phyloP scores from a whole-genome alignment of 2,113 vertebrate genomes.

The Xiphophorus couchianus region DNA sequence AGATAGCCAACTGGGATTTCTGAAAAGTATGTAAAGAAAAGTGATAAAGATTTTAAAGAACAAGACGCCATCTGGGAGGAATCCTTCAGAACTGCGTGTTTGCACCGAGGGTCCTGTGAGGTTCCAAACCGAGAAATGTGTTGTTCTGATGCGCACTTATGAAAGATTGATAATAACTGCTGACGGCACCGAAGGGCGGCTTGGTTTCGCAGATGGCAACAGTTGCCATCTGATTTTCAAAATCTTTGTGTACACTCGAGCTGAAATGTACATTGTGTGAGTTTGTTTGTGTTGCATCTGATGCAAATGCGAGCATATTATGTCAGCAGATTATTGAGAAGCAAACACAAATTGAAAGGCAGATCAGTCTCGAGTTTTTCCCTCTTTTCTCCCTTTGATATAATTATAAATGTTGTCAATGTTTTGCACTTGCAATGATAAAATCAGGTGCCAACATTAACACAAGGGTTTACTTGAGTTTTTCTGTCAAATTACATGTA shows the following conservation, averaged over 20 bases:
- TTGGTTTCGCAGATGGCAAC: not conserved
- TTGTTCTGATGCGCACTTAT: not conserved
- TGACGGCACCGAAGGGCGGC: not conserved
- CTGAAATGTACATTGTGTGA: not conserved
- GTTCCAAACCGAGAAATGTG: too few relatives aligned
- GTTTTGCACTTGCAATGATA: not conserved
- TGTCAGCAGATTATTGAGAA: not conserved
- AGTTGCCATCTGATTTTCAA: not conserved
- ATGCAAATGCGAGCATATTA: not conserved
- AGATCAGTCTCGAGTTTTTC: not conserved
- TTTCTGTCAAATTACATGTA: too few relatives aligned
- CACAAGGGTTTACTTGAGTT: too few relatives aligned
- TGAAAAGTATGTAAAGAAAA: not conserved
- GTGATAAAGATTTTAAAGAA: not conserved
- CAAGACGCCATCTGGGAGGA: not conserved
- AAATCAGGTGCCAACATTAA: too few relatives aligned
- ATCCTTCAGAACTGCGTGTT: not conserved
- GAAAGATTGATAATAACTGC: not conserved
- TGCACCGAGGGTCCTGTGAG: too few relatives aligned
- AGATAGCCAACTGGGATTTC: not conserved
- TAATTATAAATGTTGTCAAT: not conserved
- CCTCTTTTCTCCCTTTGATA: not conserved
- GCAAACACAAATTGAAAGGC: not conserved
- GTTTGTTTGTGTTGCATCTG: not conserved
- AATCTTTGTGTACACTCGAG: not conserved